A percentile compares a stretch with the other conserved stretches of the same genome.
Conservation (phyloP, 1,140 invertebrate genomes). For the Asbolus verrucosus region DNA sequence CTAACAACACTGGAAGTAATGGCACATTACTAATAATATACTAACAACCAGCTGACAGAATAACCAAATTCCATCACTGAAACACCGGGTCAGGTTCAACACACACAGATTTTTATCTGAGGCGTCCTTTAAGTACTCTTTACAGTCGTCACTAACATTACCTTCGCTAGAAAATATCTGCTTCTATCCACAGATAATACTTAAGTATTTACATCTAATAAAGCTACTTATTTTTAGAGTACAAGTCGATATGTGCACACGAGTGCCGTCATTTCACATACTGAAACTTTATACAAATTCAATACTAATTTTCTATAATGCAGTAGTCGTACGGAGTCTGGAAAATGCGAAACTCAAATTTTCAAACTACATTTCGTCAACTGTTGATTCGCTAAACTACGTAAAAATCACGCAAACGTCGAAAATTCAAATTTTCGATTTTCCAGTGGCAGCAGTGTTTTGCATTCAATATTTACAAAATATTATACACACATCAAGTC, state of each 20-base stretch:
- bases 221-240: conserved; percentile 49
- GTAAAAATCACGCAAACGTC: conserved; percentile 31
- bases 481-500: conserved; percentile 41
- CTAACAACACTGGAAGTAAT: conserved; percentile 62
- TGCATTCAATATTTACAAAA: conserved; percentile 29
- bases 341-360: conserved; percentile 40
- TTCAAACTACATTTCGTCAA: background rate
- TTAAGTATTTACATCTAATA: conserved; percentile 52
- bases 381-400: background rate
- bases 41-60: conserved; percentile 62
- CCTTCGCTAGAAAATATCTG: conserved; percentile 49
- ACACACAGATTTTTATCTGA: conserved; percentile 34
- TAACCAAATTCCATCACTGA: conserved; percentile 63
- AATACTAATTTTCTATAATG: conserved; percentile 26
- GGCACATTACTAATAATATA: conserved; percentile 60
- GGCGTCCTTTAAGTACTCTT: conserved; percentile 40
- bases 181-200: conserved; percentile 45
- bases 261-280: conserved; percentile 45
- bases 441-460: conserved; percentile 30
- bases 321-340: conserved; percentile 10
- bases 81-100: conserved; percentile 52
- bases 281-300: conserved; percentile 47
- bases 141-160: conserved; percentile 36
- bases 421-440: conserved; percentile 28
- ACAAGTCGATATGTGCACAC: conserved; percentile 53